Conservation (phyloP, 1,140 invertebrate genomes). For the Halotydeus destructor region DNA sequence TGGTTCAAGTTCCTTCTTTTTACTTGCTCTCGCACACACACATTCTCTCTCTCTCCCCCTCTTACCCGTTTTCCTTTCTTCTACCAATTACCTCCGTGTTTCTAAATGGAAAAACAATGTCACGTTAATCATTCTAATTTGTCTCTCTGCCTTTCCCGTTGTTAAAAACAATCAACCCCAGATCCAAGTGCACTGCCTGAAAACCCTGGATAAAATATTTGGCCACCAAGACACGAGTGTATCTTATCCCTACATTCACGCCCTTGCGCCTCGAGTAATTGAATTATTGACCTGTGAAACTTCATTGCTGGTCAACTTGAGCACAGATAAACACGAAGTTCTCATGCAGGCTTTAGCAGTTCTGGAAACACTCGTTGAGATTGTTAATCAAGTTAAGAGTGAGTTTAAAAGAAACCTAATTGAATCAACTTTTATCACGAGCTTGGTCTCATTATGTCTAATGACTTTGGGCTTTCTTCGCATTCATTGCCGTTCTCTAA, state of each 20-base stretch:
- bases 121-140: slow-evolving; percentile 16
- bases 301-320: not conserved
- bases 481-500: no score
- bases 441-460: not conserved
- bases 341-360: slow-evolving; percentile 35
- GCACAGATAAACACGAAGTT: slow-evolving; percentile 18
- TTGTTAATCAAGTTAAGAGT: slow-evolving; percentile 54
- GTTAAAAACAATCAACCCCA: no score
- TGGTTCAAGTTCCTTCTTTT: slow-evolving; percentile 5
- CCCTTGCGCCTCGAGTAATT: slow-evolving; percentile 36
- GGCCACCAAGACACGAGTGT: slow-evolving; percentile 41
- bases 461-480: no score
- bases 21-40: no score
- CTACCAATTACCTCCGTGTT: slow-evolving; percentile 13
- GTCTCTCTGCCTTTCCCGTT: slow-evolving; percentile 4
- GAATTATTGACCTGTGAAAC: slow-evolving; percentile 16
- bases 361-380: slow-evolving; percentile 45
- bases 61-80: no score
- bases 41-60: no score
- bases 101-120: slow-evolving; percentile 10
- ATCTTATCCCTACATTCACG: slow-evolving; percentile 55
- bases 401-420: slow-evolving; percentile 26
- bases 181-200: slow-evolving; percentile 52
- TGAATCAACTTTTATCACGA: not conserved
- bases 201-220: slow-evolving; percentile 51